Base-by-base conservation (phyloP, 2,113 vertebrate genomes). In the Mungos mungo region DNA sequence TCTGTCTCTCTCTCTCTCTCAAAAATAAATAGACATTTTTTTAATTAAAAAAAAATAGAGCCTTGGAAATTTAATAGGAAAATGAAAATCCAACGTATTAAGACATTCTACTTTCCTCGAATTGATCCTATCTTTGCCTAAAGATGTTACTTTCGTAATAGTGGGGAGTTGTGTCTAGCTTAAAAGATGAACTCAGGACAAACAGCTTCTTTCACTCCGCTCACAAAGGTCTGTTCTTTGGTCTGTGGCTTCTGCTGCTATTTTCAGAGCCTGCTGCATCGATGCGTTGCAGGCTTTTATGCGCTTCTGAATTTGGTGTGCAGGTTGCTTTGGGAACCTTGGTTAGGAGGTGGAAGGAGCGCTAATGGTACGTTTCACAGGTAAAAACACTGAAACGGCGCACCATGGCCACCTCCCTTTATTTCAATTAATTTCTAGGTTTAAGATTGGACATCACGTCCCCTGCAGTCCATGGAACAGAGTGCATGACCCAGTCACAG, bases 181-280 rank as follows among this genome's bases (percentile, higher is more conserved):
- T 77, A 85, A 71, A 97, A 81, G 96, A 97, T 66, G 93, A 92
- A 41, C 71, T 41, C 35, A 60, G 83, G 93, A 90, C 97, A 95
- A 83, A 91, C 82, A 41, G 80, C 66, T 66, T 88, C 95, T 97
- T 92, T 97, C 57, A 94, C 74, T 52, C 54, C 68, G 21, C 33
- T 93, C 87, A 92, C 97, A 97, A 94, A 98, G 90, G 52, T 88
- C 96, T 93, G 80, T 95, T 96, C 90, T 97, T 83, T 69, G 45
- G 45, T 88, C 80, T 83, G 85, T 77, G 86, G 93, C 93, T 54
- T 35, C 93, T 92, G 97, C 95, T 97, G 95, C 96, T 93, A 52
- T 94, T 94, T 91, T 54, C 72, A 54, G 85, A 82, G 88, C 72
- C 23, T 0, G 87, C 74, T 90, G 76, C 94, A 74, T 19, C 0